Evolutionary conservation across 1,140 invertebrate genomes (phyloP).

Genomic region (Condylostylus longicornis): DNA sequence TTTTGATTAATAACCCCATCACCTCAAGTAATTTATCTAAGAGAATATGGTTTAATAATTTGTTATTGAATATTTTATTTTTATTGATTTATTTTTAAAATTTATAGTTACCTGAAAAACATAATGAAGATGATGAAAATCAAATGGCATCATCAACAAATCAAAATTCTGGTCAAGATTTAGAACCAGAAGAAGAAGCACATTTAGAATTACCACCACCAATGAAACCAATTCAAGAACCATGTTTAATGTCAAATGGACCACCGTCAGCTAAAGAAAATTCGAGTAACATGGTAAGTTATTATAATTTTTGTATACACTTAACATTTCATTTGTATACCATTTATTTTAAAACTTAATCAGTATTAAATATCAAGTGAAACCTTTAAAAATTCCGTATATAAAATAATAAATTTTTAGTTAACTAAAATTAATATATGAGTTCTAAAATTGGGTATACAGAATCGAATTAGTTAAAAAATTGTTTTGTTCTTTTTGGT

Average conservation of each 20-base stretch:
- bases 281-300: slow-evolving; percentile 48
- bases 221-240: slow-evolving; percentile 84
- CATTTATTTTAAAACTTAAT: too few relatives aligned
- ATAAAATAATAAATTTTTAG: too few relatives aligned
- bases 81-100: slow-evolving; percentile 7
- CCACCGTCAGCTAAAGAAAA: slow-evolving; percentile 43
- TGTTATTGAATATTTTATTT: slow-evolving; percentile 1
- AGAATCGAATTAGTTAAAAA: too few relatives aligned
- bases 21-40: too few relatives aligned
- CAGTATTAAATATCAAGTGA: too few relatives aligned
- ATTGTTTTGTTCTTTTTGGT: too few relatives aligned
- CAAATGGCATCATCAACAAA: slow-evolving; percentile 11
- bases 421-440: too few relatives aligned
- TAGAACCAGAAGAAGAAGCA: slow-evolving; percentile 58
- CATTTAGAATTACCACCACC: slow-evolving; percentile 80
- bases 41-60: not conserved
- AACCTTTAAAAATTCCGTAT: too few relatives aligned
- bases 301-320: not conserved
- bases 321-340: too few relatives aligned
- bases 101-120: slow-evolving; percentile 21
- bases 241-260: slow-evolving; percentile 35
- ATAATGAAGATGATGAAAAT: slow-evolving; percentile 19
- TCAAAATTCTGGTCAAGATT: slow-evolving; percentile 24
- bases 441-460: too few relatives aligned
- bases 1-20: too few relatives aligned